Percentiles rank a stretch among this genome's conserved stretches.
phyloP scores from a whole-genome alignment of 1,140 invertebrate species.

The Tenebrio molitor region DNA sequence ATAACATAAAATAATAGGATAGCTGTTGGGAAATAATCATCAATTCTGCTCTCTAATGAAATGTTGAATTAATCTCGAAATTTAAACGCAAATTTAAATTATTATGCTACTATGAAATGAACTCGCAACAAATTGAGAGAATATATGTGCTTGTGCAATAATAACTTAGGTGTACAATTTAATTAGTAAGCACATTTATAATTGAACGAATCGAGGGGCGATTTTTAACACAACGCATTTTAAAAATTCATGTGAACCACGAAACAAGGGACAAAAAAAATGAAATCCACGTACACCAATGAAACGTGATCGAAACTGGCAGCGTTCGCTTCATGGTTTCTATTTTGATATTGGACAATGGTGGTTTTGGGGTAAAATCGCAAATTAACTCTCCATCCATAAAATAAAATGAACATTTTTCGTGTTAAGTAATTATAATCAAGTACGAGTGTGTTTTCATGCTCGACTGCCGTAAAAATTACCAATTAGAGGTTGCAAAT shows the following conservation, averaged over 20 bases:
- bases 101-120: constrained; percentile 44
- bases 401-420: constrained; percentile 6
- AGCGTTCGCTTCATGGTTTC: no score
- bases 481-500: background rate
- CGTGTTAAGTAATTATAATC: background rate
- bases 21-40: constrained; percentile 36
- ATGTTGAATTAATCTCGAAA: constrained; percentile 46
- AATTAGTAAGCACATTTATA: constrained; percentile 7
- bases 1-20: constrained; percentile 45
- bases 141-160: constrained; percentile 30
- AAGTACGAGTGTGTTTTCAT: constrained; percentile 1
- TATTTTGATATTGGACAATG: background rate
- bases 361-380: background rate
- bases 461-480: constrained; percentile 7
- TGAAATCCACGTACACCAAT: background rate
- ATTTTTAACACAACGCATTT: background rate
- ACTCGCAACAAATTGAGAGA: constrained; percentile 30
- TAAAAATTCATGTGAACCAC: background rate
- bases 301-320: background rate
- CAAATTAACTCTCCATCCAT: background rate
- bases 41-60: constrained; percentile 29
- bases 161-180: constrained; percentile 5
- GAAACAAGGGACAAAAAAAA: background rate
- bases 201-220: background rate
- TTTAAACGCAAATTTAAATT: constrained; percentile 48